Evolutionary conservation across 2,888 invertebrate genomes (phyloP), one percentile per base, ranked within the genome.

Genomic region (Biston betularia): DNA sequence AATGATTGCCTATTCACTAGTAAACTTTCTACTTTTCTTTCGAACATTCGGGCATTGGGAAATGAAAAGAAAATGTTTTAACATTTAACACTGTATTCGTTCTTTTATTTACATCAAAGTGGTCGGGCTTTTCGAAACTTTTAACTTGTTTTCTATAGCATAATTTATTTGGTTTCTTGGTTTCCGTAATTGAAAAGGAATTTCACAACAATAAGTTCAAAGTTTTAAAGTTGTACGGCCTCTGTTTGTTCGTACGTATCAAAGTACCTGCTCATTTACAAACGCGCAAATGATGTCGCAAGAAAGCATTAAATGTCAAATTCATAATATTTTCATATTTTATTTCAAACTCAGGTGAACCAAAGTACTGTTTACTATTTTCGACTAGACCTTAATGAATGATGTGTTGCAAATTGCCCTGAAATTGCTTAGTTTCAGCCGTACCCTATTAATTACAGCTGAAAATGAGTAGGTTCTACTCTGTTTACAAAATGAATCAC

Each of bases 401-500:
- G 46, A 24, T 33, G 40, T 58, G 45, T 45, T 33, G 52, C 54
- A 42, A 61, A 48, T 61, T 61, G 50, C 45, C 52, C 50, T 49
- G 57, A 57, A 66, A 62, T 66, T 11, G 53, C 55, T 49, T 49
- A 45, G 46, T 60, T 60, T 56, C 38, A 45, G 52, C 1, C 50
- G 12, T 24, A 45, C 50, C 34, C 44, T 55, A 66, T 57, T 61
- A 66, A 66, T 66, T 52, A 48, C 42, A 10, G 7, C 49, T 75
- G 52, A 68, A 68, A 72, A 72, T 75, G 67, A 69, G 49, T 59
- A n/a, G n/a, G n/a, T n/a, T n/a, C n/a, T n/a, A 49, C 44, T 50
- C 57, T 74, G 70, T 76, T 75, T 72, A 68, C 75, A 68, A 69
- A 71, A 65, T 83, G 80, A 84, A 68, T 86, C 84, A 83, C 72